A percentile compares a stretch with the other conserved stretches of the same genome.
Evolutionary conservation across 92 coral and sea anemone species (phyloP).

Genomic region (Palythoa caribaeorum): DNA sequence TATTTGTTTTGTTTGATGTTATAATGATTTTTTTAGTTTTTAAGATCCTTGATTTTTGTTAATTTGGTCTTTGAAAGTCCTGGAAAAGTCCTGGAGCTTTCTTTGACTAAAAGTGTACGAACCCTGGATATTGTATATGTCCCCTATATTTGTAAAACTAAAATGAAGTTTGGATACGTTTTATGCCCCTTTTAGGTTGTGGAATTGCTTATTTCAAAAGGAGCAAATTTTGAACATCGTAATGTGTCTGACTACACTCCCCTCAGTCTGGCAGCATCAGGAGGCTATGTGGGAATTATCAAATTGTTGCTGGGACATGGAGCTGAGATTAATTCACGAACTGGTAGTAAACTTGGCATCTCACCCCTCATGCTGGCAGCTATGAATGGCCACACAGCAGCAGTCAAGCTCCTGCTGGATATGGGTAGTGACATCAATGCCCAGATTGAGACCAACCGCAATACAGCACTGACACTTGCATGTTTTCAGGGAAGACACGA

Average conservation of each 20-base stretch:
- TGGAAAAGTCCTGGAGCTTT: no score
- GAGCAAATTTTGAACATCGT: conserved; percentile 98
- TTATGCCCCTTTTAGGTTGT: conserved; percentile 74
- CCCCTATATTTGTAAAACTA: not conserved
- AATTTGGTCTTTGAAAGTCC: no score
- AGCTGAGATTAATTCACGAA: conserved; percentile 98
- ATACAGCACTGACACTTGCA: conserved; percentile 96
- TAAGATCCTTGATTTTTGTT: no score
- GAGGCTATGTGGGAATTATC: conserved; percentile 97
- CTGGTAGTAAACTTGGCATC: conserved; percentile 98
- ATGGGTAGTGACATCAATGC: conserved; percentile 99
- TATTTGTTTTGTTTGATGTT: no score
- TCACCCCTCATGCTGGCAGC: conserved; percentile 99
- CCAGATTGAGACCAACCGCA: conserved; percentile 98
- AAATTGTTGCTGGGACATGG: conserved; percentile 91
- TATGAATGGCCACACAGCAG: conserved; percentile 98
- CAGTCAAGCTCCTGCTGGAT: conserved; percentile 93
- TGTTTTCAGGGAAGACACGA: conserved; percentile 99
- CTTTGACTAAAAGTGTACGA: no score
- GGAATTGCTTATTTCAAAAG: conserved; percentile 92
- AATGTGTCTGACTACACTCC: conserved; percentile 99
- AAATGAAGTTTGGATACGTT: not conserved
- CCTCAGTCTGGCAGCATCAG: conserved; percentile 95
- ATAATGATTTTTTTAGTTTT: no score
- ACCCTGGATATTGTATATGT: no score